Conservation (phyloP, 1,140 invertebrate species). For the Plectus sambesii region DNA sequence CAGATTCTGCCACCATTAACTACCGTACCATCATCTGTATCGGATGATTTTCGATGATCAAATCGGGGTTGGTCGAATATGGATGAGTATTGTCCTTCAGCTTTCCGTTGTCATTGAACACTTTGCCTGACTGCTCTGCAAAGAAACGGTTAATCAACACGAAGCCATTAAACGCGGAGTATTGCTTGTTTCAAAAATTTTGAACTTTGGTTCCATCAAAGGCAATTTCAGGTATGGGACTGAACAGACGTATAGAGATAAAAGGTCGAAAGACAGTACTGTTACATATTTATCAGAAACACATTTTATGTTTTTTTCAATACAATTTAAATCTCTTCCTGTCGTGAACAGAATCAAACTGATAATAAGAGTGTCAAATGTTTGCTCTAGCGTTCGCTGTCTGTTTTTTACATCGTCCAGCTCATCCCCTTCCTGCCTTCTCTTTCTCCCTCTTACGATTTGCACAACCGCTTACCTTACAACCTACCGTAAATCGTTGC, state of each 20-base stretch:
- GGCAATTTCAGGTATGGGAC: too few relatives aligned
- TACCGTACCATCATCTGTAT: slow-evolving; percentile 51
- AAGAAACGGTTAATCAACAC: neutral
- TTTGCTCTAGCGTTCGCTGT: too few relatives aligned
- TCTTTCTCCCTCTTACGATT: too few relatives aligned
- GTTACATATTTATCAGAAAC: slow-evolving; percentile 33
- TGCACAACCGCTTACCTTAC: too few relatives aligned
- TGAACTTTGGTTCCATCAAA: too few relatives aligned
- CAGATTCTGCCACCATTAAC: neutral
- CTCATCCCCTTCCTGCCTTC: too few relatives aligned
- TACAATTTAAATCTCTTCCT: slow-evolving; percentile 21
- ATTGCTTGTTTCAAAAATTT: too few relatives aligned
- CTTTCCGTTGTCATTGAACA: slow-evolving; percentile 44
- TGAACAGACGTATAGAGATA: neutral
- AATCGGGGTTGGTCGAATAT: slow-evolving; percentile 46
- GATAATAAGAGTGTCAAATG: too few relatives aligned
- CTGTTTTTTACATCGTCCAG: too few relatives aligned
- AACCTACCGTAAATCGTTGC: too few relatives aligned
- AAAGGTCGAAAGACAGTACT: neutral
- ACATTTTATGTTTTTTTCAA: slow-evolving; percentile 13
- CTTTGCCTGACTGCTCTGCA: slow-evolving; percentile 38
- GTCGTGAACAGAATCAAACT: slow-evolving; percentile 26
- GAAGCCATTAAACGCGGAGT: too few relatives aligned
- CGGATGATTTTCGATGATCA: slow-evolving; percentile 52
- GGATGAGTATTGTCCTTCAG: slow-evolving; percentile 33